phyloP scores from a whole-genome alignment of 1,140 invertebrate genomes.

The Nasonia vitripennis region DNA sequence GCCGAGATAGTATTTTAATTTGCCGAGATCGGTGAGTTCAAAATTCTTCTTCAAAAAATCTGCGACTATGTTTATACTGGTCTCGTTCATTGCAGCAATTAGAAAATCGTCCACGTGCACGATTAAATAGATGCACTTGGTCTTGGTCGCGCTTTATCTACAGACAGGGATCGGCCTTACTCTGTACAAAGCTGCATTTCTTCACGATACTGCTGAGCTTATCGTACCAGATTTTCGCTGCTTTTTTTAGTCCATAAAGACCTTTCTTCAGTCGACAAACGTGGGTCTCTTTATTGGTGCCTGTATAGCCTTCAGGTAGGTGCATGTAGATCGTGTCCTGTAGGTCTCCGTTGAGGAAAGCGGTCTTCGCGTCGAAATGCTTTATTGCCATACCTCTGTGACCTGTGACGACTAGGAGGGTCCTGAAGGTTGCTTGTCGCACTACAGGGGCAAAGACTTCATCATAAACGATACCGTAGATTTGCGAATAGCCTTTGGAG shows the following conservation, averaged over 20 bases:
- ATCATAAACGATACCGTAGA: not conserved
- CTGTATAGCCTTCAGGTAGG: not conserved
- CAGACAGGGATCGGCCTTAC: conserved; percentile 38
- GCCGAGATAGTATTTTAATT: no score
- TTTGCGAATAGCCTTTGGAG: not conserved
- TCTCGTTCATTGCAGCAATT: not conserved
- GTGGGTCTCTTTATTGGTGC: not conserved
- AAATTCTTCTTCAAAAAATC: not conserved
- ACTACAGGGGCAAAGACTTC: not conserved
- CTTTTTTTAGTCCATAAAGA: conserved; percentile 8
- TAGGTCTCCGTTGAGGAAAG: conserved; percentile 11
- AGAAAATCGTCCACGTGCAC: not conserved
- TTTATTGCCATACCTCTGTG: not conserved
- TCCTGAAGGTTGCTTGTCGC: not conserved
- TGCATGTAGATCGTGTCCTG: conserved; percentile 5
- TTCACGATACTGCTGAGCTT: not conserved
- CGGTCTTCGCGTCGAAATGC: not conserved
- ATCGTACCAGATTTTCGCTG: not conserved
- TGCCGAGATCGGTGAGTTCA: not conserved
- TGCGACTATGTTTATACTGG: not conserved
- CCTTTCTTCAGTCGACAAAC: not conserved
- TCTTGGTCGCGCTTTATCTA: conserved; percentile 49
- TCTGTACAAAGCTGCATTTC: not conserved
- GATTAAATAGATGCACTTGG: conserved; percentile 22
- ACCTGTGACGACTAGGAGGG: not conserved